Percentiles rank a stretch among this genome's conserved stretches.
Evolutionary conservation across 2,797 vertebrate genomes (phyloP).

Genomic region (Cossypha caffra): DNA sequence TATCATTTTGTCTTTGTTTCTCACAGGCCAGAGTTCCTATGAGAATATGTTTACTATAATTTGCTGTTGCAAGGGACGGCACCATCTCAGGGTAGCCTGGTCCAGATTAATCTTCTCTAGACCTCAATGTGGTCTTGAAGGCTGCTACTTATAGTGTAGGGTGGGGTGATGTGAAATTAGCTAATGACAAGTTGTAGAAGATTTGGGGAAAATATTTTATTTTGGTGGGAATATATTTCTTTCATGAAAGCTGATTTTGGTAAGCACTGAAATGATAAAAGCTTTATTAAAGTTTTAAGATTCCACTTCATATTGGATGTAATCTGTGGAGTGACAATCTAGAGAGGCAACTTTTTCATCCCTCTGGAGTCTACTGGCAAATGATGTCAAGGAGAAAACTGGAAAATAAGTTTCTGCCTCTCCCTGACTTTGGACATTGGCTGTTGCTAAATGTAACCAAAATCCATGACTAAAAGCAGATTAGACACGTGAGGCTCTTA

Average conservation of each 20-base stretch:
- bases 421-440: background rate
- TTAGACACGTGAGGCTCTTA: background rate
- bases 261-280: background rate
- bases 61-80: background rate
- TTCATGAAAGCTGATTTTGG: background rate
- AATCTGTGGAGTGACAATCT: background rate
- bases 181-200: background rate
- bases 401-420: background rate
- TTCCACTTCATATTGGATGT: background rate
- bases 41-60: background rate
- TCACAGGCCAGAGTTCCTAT: background rate
- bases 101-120: background rate
- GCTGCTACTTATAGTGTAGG: fast-evolving
- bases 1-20: background rate
- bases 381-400: background rate
- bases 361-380: background rate
- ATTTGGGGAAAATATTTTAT: background rate
- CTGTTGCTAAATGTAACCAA: background rate
- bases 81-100: background rate
- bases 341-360: background rate
- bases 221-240: background rate
- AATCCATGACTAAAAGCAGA: background rate
- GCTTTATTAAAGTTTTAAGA: background rate
- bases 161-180: background rate
- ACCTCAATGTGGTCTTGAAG: background rate